Conservation (phyloP, 2,797 vertebrate genomes). For the Hozukius guyotensis region DNA sequence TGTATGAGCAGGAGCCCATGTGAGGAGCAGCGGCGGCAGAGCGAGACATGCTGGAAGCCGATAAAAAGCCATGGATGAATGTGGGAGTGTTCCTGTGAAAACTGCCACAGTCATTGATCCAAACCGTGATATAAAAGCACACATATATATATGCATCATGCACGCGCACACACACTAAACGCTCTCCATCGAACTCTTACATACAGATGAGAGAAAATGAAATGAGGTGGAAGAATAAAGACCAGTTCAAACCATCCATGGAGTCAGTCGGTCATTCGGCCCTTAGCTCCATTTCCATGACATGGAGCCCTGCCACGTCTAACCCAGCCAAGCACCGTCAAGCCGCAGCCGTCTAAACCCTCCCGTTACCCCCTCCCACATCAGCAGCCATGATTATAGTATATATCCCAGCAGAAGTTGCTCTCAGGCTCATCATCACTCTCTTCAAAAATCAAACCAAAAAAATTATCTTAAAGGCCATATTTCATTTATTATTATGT, state of each 20-base stretch:
- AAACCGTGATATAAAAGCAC: slow-evolving; percentile 26
- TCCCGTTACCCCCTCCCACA: slow-evolving; percentile 19
- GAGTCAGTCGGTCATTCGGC: slow-evolving; percentile 73
- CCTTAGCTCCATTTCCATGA: slow-evolving; percentile 75
- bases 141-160: slow-evolving; percentile 9
- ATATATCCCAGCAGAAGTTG: slow-evolving; percentile 59
- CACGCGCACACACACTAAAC: slow-evolving; percentile 11
- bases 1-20: slow-evolving; percentile 45
- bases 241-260: slow-evolving; percentile 82
- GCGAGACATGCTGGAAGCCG: slow-evolving; percentile 61
- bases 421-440: slow-evolving; percentile 59
- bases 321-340: slow-evolving; percentile 40
- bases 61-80: slow-evolving; percentile 51
- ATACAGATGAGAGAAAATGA: slow-evolving; percentile 56
- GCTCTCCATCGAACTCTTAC: slow-evolving; percentile 26
- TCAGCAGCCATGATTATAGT: slow-evolving; percentile 39
- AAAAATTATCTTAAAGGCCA: slow-evolving; percentile 5
- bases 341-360: slow-evolving; percentile 29
- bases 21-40: slow-evolving; percentile 36
- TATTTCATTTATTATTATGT: slow-evolving; percentile 6
- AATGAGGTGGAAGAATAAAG: slow-evolving; percentile 66
- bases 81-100: slow-evolving; percentile 37
- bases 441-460: slow-evolving; percentile 10
- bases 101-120: slow-evolving; percentile 44
- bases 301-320: slow-evolving; percentile 64